Conservation (phyloP, 2,888 invertebrate genomes). For the Byasa hedistus region DNA sequence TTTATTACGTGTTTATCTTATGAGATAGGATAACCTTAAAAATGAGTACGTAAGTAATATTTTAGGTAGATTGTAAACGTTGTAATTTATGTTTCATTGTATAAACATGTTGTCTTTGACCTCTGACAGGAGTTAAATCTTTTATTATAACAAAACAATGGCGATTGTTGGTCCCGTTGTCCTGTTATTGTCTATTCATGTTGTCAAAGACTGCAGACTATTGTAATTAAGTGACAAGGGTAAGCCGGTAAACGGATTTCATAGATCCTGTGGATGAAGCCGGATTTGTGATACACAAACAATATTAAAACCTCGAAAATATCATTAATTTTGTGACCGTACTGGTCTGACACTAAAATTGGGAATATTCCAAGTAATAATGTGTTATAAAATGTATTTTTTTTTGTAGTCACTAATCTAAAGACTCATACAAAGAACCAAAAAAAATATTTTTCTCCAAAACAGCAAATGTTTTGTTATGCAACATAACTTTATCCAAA, state of each 20-base stretch:
- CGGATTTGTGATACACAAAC: neutral
- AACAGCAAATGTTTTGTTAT: too few relatives aligned
- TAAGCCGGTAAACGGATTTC: conserved; percentile 10
- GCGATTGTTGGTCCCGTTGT: conserved; percentile 8
- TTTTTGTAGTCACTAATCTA: too few relatives aligned
- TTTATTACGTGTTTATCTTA: too few relatives aligned
- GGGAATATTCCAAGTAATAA: neutral
- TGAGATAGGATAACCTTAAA: too few relatives aligned
- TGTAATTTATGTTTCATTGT: neutral
- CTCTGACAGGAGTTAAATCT: conserved; percentile 1
- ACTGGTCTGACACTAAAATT: too few relatives aligned
- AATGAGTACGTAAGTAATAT: too few relatives aligned
- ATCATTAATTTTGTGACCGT: neutral
- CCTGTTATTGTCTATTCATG: conserved; percentile 20
- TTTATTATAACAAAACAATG: conserved; percentile 6
- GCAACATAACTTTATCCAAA: too few relatives aligned
- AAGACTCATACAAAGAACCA: too few relatives aligned
- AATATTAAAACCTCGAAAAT: neutral
- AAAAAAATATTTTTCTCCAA: too few relatives aligned
- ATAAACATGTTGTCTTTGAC: neutral
- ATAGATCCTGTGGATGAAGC: conserved; percentile 1
- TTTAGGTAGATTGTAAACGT: too few relatives aligned
- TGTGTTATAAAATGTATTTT: too few relatives aligned
- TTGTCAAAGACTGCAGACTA: conserved; percentile 8
- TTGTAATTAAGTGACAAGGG: conserved; percentile 15